phyloP scores from a whole-genome alignment of 1,140 invertebrate species.

The Nephila pilipes region DNA sequence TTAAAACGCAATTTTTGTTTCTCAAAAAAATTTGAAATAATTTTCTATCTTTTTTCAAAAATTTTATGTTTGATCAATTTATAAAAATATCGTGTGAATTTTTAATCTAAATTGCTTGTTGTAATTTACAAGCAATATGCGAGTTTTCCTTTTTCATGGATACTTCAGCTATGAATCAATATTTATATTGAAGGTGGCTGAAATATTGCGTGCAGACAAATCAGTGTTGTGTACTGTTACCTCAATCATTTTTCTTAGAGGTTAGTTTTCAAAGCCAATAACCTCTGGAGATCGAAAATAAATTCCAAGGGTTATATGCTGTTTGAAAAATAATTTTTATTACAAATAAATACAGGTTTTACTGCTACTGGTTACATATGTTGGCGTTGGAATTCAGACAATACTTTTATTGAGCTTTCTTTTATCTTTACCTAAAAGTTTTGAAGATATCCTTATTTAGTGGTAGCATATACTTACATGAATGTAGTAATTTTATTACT shows the following conservation, averaged over 20 bases:
- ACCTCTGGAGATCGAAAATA: neutral
- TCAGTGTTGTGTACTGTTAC: neutral
- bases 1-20: too few species aligned
- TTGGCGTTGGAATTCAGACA: too few species aligned
- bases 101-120: neutral
- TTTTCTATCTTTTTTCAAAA: too few species aligned
- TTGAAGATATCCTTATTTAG: too few species aligned
- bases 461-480: too few species aligned
- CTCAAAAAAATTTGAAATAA: too few species aligned
- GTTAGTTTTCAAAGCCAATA: neutral
- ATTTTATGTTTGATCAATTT: too few species aligned
- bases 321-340: constrained; percentile 7
- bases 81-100: too few species aligned
- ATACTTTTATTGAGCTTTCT: too few species aligned
- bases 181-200: constrained; percentile 20
- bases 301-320: neutral
- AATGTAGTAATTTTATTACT: too few species aligned
- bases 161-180: constrained; percentile 15
- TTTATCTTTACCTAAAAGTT: too few species aligned
- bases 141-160: neutral
- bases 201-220: constrained; percentile 33
- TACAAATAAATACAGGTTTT: neutral
- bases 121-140: neutral
- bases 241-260: constrained; percentile 30
- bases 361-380: neutral